Percentiles rank a stretch among this genome's conserved stretches.
Evolutionary conservation across 2,888 invertebrate species (phyloP).

Genomic region (Drosophila acutilabella): DNA sequence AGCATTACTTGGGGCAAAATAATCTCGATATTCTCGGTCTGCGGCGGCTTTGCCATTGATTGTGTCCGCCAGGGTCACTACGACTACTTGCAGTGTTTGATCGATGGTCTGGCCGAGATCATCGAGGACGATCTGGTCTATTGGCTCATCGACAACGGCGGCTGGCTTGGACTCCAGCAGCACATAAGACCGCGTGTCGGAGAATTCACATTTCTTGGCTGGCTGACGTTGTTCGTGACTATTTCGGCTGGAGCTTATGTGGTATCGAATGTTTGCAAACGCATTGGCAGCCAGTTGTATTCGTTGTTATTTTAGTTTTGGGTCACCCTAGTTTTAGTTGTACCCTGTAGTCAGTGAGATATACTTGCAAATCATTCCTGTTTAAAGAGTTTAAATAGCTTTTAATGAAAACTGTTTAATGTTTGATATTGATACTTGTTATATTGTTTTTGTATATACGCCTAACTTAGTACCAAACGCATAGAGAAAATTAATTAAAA

Average conservation of each 20-base stretch:
- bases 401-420: slow-evolving; percentile 56
- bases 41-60: slow-evolving; percentile 93
- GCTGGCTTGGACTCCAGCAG: slow-evolving; percentile 88
- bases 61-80: slow-evolving; percentile 91
- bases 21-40: slow-evolving; percentile 92
- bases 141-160: slow-evolving; percentile 93
- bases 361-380: slow-evolving; percentile 73
- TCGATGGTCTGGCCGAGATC: slow-evolving; percentile 91
- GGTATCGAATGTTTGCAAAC: slow-evolving; percentile 81
- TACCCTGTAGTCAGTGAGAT: slow-evolving; percentile 61
- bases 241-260: slow-evolving; percentile 83
- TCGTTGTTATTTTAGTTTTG: slow-evolving; percentile 82
- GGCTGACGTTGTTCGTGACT: slow-evolving; percentile 83
- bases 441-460: slow-evolving; percentile 64
- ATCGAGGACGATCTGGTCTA: slow-evolving; percentile 88
- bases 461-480: slow-evolving; percentile 63
- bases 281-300: slow-evolving; percentile 84
- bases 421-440: slow-evolving; percentile 66
- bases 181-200: slow-evolving; percentile 82
- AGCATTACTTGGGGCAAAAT: slow-evolving; percentile 93
- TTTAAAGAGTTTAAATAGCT: slow-evolving; percentile 56
- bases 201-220: slow-evolving; percentile 83
- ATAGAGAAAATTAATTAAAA: slow-evolving; percentile 60
- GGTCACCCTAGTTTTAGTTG: slow-evolving; percentile 25
- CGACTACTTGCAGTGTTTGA: slow-evolving; percentile 91